Percentiles rank a stretch among this genome's conserved stretches.
Conservation (phyloP, 2,797 vertebrate species). For the Squalus acanthias region DNA sequence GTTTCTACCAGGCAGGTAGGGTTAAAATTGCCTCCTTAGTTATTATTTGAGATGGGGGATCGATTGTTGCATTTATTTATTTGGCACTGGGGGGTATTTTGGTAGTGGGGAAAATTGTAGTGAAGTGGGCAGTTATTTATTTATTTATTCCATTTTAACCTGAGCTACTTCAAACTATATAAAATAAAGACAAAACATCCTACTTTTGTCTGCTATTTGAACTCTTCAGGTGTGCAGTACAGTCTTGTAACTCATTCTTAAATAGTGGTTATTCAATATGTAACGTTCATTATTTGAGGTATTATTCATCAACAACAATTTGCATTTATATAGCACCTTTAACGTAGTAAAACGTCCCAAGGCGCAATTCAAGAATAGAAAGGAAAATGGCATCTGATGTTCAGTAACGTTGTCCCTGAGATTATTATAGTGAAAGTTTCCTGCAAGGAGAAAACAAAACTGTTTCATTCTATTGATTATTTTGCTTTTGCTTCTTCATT, state of each 20-base stretch:
- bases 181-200: not conserved
- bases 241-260: not conserved
- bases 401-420: not conserved
- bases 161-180: not conserved
- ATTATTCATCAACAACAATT: not conserved
- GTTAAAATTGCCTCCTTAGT: not conserved
- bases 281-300: not conserved
- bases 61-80: not conserved
- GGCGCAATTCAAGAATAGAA: not conserved
- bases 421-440: not conserved
- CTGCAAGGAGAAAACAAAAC: not conserved
- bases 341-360: not conserved
- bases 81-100: not conserved
- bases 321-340: not conserved
- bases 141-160: not conserved
- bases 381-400: not conserved
- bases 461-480: not conserved
- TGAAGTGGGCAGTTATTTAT: not conserved
- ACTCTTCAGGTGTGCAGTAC: not conserved
- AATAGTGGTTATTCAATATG: not conserved
- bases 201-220: too few relatives aligned
- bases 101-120: too few relatives aligned
- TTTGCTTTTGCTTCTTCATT: not conserved
- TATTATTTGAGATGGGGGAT: conserved; percentile 11
- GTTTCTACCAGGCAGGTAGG: not conserved